Conservation (phyloP, 2,888 invertebrate genomes). For the Acholoe squamosa region DNA sequence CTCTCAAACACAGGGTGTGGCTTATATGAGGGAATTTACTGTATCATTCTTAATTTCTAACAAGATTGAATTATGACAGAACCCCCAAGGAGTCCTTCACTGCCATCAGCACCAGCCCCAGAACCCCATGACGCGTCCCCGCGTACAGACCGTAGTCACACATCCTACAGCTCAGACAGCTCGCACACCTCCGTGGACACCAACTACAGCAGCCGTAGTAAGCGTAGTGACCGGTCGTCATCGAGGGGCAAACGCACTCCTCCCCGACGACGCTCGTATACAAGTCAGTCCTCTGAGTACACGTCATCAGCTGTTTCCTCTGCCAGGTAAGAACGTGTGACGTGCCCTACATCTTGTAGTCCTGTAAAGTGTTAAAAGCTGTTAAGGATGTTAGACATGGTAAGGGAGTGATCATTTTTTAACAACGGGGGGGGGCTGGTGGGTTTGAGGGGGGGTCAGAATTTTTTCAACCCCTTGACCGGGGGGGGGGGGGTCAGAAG, state of each 20-base stretch:
- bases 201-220: constrained; percentile 46
- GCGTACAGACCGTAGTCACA: background rate
- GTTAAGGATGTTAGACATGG: no score
- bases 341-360: no score
- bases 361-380: no score
- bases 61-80: no score
- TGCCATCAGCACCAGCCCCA: background rate
- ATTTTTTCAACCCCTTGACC: no score
- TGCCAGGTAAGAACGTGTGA: background rate
- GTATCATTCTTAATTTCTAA: no score
- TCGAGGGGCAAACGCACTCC: background rate
- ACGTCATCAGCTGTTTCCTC: background rate
- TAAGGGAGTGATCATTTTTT: no score
- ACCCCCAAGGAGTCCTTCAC: background rate
- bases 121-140: background rate
- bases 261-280: background rate
- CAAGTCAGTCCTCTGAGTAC: constrained; percentile 18
- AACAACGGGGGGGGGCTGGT: no score
- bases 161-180: background rate
- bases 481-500: no score
- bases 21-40: no score
- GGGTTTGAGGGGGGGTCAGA: no score
- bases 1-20: no score
- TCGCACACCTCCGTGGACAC: constrained; percentile 53
- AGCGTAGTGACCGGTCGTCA: background rate